Base-by-base conservation (phyloP, 1,140 invertebrate species). In the Drosophila auraria region DNA sequence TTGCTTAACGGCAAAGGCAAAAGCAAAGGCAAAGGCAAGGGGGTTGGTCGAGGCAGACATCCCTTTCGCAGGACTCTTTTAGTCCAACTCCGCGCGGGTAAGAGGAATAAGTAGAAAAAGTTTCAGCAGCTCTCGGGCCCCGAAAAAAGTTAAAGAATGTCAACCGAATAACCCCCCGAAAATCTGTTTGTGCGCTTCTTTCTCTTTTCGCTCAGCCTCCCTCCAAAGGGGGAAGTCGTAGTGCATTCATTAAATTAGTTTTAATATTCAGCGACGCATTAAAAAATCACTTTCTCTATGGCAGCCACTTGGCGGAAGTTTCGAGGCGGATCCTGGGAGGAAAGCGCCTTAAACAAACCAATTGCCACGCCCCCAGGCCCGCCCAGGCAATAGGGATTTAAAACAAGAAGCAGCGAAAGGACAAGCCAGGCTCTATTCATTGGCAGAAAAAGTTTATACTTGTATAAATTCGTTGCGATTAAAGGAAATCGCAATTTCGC, bases 221-320 rank as follows among this genome's bases (percentile, higher is more conserved):
- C 30, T 8, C 30, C 30, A 5, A 5, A 30, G 27, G 27, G 78
- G 23, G 40, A 68, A 68, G 73, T 59, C 57, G 57, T 62, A 59
- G 61, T 68, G 68, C 56, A 68, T 63, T 74, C 69, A 79, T 79
- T 80, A 79, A 79, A 68, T 80, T 63, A 79, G 69, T 79, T 74
- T 17, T 40, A 62, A 63, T 59, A 56, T 47, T n/a, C 54, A 53
- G 33, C 9, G 12, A 40, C 38, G 56, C 61, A 77, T 77, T 75
- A 58, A 75, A 75, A 47, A 65, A 23, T 50, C 54, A 49, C 40
- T 70, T 47, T 44, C 33, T 8, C 23, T 8, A 4, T 11, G 17
- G 5, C 8, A 33, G 33, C 33, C 33, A 33, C 33, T 33, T 30
- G 38, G 17, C 27, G 53, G 0, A 50, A 70, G 64, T 57, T 49